Percentiles rank a stretch among this genome's conserved stretches.
phyloP scores from a whole-genome alignment of 2,797 vertebrate genomes.

The Epinephelus awoara region DNA sequence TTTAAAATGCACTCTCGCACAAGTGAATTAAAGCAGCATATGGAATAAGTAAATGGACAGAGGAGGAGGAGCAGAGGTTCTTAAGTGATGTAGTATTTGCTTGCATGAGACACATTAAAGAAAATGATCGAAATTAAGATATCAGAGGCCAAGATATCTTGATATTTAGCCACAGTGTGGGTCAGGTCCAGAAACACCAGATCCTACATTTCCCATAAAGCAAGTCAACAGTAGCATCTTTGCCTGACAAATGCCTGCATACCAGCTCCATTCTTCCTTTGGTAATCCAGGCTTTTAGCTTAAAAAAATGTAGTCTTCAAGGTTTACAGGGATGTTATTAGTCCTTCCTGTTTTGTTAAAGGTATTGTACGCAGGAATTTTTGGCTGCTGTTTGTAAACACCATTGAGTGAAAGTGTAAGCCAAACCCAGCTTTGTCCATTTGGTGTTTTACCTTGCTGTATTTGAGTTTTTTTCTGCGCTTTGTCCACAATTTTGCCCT shows the following conservation, averaged over 20 bases:
- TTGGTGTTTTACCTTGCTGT: too few species aligned
- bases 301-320: too few species aligned
- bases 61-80: not conserved
- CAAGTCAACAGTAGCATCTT: not conserved
- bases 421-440: too few species aligned
- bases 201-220: constrained; percentile 2
- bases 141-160: too few species aligned
- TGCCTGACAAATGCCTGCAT: not conserved
- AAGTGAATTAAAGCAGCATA: not conserved
- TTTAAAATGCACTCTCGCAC: not conserved
- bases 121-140: not conserved
- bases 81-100: not conserved
- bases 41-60: not conserved
- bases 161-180: not conserved
- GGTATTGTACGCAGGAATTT: too few species aligned
- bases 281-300: not conserved
- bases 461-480: too few species aligned
- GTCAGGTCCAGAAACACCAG: not conserved
- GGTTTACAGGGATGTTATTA: too few species aligned
- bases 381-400: too few species aligned
- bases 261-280: not conserved
- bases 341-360: too few species aligned
- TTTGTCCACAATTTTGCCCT: not conserved
- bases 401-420: too few species aligned
- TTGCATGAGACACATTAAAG: not conserved